These are phyloP conservation scores for Semaprochilodus insignis DNA, from an alignment of 2,797 vertebrate genomes.

Conservation along the genomic window DNA sequence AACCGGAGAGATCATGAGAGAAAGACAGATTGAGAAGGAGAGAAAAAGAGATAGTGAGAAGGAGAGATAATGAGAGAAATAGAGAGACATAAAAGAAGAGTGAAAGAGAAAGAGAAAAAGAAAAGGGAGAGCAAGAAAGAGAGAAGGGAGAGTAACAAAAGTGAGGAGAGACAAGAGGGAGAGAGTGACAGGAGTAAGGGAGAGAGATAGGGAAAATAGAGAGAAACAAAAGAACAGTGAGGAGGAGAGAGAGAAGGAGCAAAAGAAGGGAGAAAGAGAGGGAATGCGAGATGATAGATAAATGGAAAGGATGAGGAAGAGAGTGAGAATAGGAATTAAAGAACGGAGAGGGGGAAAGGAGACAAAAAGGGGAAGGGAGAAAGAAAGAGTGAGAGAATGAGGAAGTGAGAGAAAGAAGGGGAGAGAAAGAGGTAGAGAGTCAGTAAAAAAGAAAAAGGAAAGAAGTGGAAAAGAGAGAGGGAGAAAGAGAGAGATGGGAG, in stretches of 20 bases:
- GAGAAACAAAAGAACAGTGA: too few relatives aligned
- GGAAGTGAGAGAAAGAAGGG: background rate
- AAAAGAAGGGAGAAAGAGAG: too few relatives aligned
- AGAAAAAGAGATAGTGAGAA: background rate
- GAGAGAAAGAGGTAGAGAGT: background rate
- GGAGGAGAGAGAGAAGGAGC: background rate
- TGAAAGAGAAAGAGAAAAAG: background rate
- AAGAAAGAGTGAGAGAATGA: too few relatives aligned
- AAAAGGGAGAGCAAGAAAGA: background rate
- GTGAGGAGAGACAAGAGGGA: slow-evolving; percentile 9
- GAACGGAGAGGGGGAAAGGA: background rate
- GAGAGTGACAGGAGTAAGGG: background rate
- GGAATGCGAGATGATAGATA: background rate
- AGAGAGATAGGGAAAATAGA: slow-evolving; percentile 28
- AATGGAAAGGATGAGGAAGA: background rate
- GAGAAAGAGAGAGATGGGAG: background rate
- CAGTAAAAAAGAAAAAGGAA: slow-evolving; percentile 36
- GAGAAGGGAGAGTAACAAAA: background rate
- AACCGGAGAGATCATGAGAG: slow-evolving; percentile 53
- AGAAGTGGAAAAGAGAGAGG: background rate
- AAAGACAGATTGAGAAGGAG: background rate
- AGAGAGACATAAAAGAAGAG: background rate
- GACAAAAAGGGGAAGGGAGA: too few relatives aligned
- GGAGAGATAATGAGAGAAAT: background rate
- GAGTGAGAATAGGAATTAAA: background rate